These are phyloP conservation scores for Eupithecia centaureata DNA, from an alignment of 2,888 invertebrate species.

Conservation along the genomic window DNA sequence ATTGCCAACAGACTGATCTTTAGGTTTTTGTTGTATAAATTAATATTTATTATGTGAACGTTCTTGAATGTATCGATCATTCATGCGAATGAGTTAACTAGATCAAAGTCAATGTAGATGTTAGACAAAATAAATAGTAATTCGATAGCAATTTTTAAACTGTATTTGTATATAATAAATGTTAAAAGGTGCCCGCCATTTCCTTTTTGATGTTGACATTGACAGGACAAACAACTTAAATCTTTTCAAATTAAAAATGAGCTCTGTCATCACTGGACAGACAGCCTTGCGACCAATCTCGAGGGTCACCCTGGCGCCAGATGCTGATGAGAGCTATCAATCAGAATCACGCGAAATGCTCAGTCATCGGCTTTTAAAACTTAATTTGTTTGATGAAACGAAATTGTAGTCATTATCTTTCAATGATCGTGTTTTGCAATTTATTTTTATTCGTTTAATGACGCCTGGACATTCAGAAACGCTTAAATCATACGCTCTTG, in stretches of 20 bases:
- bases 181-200: neutral
- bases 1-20: slow-evolving; percentile 34
- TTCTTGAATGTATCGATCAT: slow-evolving; percentile 32
- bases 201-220: slow-evolving; percentile 7
- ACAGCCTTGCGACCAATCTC: slow-evolving; percentile 40
- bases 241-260: slow-evolving; percentile 24
- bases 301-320: slow-evolving; percentile 42
- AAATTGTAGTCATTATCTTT: slow-evolving; percentile 40
- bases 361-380: slow-evolving; percentile 39
- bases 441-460: slow-evolving; percentile 31
- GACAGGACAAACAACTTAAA: slow-evolving; percentile 21
- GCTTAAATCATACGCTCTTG: slow-evolving; percentile 28
- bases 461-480: slow-evolving; percentile 15
- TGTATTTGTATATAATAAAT: neutral
- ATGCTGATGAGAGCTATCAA: slow-evolving; percentile 40
- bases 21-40: slow-evolving; percentile 38
- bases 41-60: slow-evolving; percentile 40
- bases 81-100: slow-evolving; percentile 27
- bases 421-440: slow-evolving; percentile 31
- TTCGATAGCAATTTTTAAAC: neutral
- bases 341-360: slow-evolving; percentile 39
- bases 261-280: slow-evolving; percentile 40
- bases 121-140: slow-evolving; percentile 3
- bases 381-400: slow-evolving; percentile 38
- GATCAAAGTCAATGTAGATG: slow-evolving; percentile 18